phyloP scores from a whole-genome alignment of 2,797 vertebrate genomes.

The Peromyscus nudipes region DNA sequence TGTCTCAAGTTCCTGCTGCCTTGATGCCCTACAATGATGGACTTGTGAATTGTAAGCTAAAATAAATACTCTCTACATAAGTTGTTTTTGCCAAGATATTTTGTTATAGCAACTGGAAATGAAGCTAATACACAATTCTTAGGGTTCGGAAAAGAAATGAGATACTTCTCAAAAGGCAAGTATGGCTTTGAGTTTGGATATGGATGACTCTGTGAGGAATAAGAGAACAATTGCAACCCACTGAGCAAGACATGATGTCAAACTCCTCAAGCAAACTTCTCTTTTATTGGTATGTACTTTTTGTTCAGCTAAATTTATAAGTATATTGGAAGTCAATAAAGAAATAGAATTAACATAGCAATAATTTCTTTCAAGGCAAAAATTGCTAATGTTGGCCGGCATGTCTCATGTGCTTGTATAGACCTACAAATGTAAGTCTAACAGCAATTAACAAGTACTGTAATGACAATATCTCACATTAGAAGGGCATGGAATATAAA shows the following conservation, averaged over 20 bases:
- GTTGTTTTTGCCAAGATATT: background rate
- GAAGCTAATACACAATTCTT: background rate
- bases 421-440: slow-evolving; percentile 21
- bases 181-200: slow-evolving; percentile 22
- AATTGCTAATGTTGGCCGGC: background rate
- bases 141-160: slow-evolving; percentile 34
- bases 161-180: slow-evolving; percentile 1
- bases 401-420: background rate
- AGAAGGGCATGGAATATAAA: background rate
- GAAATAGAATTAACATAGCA: slow-evolving; percentile 3
- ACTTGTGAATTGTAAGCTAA: background rate
- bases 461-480: background rate
- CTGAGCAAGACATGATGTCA: background rate
- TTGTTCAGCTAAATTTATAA: slow-evolving; percentile 22
- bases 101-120: background rate
- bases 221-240: background rate
- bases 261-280: slow-evolving; percentile 32
- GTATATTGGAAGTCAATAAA: slow-evolving; percentile 1
- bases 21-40: background rate
- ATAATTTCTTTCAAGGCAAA: slow-evolving; percentile 29
- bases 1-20: background rate
- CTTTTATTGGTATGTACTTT: background rate
- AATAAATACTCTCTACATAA: background rate
- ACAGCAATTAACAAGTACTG: background rate
- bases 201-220: background rate